Evolutionary conservation across 2,888 invertebrate species (phyloP).

Genomic region (Ethmia dodecea): DNA sequence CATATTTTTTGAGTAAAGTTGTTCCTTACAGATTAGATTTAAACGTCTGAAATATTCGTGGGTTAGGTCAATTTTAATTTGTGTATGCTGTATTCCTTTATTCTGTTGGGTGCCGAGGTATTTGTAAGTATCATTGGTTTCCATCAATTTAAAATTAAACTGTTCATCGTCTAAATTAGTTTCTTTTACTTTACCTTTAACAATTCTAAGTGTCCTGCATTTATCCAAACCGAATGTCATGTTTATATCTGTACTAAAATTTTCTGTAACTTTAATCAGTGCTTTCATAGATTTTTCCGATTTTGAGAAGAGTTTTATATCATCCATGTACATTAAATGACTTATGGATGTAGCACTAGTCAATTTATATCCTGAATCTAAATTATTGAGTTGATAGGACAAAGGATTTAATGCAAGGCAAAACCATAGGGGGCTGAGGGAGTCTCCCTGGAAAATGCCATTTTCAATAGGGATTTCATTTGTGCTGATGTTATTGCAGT

Average conservation of each 20-base stretch:
- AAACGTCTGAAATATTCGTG: not conserved
- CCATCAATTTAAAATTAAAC: slow-evolving; percentile 9
- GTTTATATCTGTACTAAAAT: slow-evolving; percentile 11
- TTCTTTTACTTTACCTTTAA: not conserved
- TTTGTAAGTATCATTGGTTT: not conserved
- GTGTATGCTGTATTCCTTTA: not conserved
- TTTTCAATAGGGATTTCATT: slow-evolving; percentile 12
- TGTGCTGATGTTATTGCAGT: slow-evolving; percentile 2
- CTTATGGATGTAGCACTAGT: not conserved
- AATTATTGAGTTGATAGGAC: not conserved
- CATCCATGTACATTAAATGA: slow-evolving; percentile 1
- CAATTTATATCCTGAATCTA: not conserved
- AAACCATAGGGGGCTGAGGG: slow-evolving; percentile 12
- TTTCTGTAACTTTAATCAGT: slow-evolving; percentile 3
- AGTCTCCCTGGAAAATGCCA: slow-evolving; percentile 21
- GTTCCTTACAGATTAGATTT: not conserved
- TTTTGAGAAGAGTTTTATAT: no score
- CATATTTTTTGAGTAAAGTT: not conserved
- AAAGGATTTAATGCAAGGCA: slow-evolving; percentile 1
- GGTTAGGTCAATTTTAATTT: not conserved
- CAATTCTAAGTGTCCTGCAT: not conserved
- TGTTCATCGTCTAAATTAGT: not conserved
- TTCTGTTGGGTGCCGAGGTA: not conserved
- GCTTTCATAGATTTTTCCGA: no score
- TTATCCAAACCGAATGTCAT: slow-evolving; percentile 11